These are phyloP conservation scores for Ormyrus rosae DNA, from an alignment of 2,888 invertebrate genomes.

Conservation along the genomic window DNA sequence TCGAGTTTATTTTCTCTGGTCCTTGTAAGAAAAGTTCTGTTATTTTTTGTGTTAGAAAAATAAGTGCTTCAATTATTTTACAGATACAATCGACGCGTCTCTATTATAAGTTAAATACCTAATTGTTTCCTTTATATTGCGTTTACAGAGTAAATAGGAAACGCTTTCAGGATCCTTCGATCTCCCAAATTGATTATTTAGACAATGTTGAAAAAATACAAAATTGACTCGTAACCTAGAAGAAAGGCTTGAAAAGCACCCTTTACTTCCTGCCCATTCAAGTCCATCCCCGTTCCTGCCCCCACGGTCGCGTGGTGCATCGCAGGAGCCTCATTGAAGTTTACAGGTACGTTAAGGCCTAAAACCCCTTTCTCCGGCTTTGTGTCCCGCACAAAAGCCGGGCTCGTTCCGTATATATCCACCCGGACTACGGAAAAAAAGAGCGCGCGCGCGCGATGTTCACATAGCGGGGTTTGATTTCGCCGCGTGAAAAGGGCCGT, in stretches of 20 bases:
- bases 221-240: constrained; percentile 10
- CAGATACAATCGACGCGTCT: no score
- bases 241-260: neutral
- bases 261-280: constrained; percentile 38
- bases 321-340: constrained; percentile 43
- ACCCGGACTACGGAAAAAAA: neutral
- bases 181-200: neutral
- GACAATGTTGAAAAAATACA: neutral
- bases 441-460: constrained; percentile 28
- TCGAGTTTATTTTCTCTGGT: no score
- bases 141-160: no score
- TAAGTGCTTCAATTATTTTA: no score
- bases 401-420: neutral
- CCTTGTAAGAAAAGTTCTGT: no score
- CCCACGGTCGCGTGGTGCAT: constrained; percentile 40
- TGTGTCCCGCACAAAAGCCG: constrained; percentile 47
- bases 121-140: no score
- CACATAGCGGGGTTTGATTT: constrained; percentile 51
- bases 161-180: no score
- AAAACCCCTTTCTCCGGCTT: constrained; percentile 38
- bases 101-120: no score
- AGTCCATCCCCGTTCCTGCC: neutral
- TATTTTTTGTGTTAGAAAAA: no score
- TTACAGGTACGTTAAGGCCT: constrained; percentile 13
- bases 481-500: neutral